Conservation (phyloP, 2,797 vertebrate genomes). For the Podarcis lilfordi region DNA sequence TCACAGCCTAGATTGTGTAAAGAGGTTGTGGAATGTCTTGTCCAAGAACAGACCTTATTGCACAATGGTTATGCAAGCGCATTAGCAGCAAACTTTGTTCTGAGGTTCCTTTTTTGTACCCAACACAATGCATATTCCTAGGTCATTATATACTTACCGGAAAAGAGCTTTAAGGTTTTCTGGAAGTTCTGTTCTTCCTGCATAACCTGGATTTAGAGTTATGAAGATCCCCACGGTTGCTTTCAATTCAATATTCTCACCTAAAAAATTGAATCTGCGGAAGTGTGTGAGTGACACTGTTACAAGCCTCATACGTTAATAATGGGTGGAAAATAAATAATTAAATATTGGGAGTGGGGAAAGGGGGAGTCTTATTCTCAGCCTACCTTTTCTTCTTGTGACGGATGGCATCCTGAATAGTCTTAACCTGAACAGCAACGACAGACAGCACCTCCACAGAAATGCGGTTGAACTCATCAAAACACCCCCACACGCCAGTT, state of each 20-base stretch:
- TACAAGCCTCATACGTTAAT: background rate
- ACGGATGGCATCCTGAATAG: conserved; percentile 80
- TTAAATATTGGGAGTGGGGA: conserved; percentile 6
- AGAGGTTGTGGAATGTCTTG: background rate
- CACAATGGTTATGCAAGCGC: background rate
- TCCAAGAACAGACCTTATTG: background rate
- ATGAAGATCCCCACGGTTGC: conserved; percentile 84
- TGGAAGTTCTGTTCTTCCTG: conserved; percentile 81
- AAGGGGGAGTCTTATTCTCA: conserved; percentile 21
- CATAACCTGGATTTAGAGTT: conserved; percentile 84
- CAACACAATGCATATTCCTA: background rate
- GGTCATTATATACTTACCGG: conserved; percentile 61
- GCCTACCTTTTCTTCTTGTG: conserved; percentile 83
- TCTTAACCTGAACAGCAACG: conserved; percentile 83
- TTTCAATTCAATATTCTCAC: conserved; percentile 82
- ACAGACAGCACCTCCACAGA: conserved; percentile 82
- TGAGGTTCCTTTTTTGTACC: background rate
- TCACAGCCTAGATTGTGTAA: too few species aligned
- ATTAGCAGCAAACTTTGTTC: background rate
- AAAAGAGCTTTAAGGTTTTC: conserved; percentile 86
- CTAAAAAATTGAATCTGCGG: conserved; percentile 83
- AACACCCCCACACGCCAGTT: conserved; percentile 81
- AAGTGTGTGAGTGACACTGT: background rate
- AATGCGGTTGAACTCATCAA: conserved; percentile 83
- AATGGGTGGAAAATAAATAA: conserved; percentile 15